Percentiles rank a stretch among this genome's conserved stretches.
phyloP scores from a whole-genome alignment of 1,140 invertebrate species.

The Cylas formicarius region DNA sequence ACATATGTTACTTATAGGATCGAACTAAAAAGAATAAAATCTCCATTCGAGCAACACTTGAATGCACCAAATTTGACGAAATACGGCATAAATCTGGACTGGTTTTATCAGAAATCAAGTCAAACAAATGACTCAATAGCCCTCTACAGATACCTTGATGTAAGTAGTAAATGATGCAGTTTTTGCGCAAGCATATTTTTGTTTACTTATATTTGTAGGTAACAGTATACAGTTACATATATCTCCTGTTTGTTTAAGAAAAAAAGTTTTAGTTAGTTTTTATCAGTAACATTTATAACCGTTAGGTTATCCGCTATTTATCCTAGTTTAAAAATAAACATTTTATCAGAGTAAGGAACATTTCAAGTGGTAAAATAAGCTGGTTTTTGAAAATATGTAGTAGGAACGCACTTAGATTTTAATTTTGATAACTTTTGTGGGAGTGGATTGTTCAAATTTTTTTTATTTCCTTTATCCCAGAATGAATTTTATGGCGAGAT shows the following conservation, averaged over 20 bases:
- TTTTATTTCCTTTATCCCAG: constrained; percentile 40
- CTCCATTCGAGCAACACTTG: constrained; percentile 17
- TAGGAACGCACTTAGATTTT: background rate
- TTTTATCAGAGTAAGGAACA: too few species aligned
- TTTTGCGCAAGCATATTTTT: too few species aligned
- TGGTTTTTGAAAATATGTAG: too few species aligned
- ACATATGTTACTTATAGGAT: too few species aligned
- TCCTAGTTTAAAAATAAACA: too few species aligned
- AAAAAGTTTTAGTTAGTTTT: too few species aligned
- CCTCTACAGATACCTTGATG: constrained; percentile 39
- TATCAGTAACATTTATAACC: too few species aligned
- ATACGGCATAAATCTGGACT: constrained; percentile 14
- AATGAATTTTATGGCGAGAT: constrained; percentile 61
- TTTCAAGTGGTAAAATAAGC: background rate
- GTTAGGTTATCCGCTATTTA: too few species aligned
- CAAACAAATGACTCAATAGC: constrained; percentile 35
- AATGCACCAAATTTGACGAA: constrained; percentile 13
- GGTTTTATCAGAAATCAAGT: constrained; percentile 14
- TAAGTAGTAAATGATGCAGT: too few species aligned
- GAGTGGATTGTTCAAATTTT: background rate
- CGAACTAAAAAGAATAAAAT: constrained; percentile 14
- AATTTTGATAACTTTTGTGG: background rate
- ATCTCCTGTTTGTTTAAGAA: too few species aligned
- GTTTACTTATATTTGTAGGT: constrained; percentile 7
- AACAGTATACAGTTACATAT: too few species aligned